These are phyloP conservation scores for Acinonyx jubatus DNA, from an alignment of 2,113 vertebrate genomes.

Conservation along the genomic window DNA sequence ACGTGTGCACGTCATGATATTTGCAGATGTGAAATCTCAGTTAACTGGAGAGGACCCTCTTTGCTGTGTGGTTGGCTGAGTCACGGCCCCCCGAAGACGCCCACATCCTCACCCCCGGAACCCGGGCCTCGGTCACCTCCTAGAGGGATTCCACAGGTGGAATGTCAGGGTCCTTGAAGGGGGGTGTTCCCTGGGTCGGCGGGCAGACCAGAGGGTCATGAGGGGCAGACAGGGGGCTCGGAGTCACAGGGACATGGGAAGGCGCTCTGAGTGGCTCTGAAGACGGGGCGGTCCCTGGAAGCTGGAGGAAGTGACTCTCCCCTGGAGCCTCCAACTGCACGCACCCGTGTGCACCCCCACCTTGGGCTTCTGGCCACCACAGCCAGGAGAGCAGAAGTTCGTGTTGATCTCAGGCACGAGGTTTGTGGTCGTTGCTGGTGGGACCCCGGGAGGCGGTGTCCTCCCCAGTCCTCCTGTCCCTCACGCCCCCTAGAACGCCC, in stretches of 20 bases:
- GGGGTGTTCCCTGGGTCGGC: too few species aligned
- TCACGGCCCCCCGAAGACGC: accelerated
- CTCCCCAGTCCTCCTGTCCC: background rate
- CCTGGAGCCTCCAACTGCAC: accelerated
- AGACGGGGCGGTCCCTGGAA: accelerated
- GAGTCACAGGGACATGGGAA: background rate
- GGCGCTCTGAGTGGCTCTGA: accelerated
- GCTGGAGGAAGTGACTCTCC: accelerated
- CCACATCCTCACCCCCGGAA: accelerated
- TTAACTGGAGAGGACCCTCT: accelerated
- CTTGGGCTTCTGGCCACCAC: accelerated
- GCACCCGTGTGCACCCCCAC: background rate
- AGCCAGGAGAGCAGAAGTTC: accelerated
- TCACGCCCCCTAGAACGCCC: accelerated
- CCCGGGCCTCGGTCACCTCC: accelerated
- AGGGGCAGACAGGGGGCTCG: background rate
- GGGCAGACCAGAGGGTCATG: background rate
- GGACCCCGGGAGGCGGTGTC: accelerated
- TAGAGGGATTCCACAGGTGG: background rate
- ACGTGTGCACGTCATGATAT: accelerated
- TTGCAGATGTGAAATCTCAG: background rate
- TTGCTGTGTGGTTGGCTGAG: accelerated
- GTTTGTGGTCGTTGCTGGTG: too few species aligned
- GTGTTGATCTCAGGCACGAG: accelerated
- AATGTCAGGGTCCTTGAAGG: accelerated